Evolutionary conservation across 2,888 invertebrate species (phyloP), one percentile per base, ranked within the genome.

Genomic region (Ormyrus thymus): DNA sequence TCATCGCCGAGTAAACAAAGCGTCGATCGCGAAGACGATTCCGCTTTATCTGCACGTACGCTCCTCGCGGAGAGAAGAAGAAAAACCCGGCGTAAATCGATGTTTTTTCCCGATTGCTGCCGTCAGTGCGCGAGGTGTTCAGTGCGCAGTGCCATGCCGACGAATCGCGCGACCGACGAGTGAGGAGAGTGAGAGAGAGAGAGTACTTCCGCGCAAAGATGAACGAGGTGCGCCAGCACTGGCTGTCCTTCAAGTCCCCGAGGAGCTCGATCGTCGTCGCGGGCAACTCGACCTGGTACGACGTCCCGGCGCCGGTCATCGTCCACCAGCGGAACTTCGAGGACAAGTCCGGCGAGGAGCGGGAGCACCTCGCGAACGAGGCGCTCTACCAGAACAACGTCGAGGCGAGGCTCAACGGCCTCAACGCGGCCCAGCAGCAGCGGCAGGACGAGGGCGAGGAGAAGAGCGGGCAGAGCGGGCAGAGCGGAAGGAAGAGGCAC

Each of bases 221-320:
- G 88, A 87, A 87, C 82, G 88, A 85, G 75, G 86, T 86, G 82
- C 85, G 81, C 58, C 86, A 87, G 76, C 86, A 84, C 78, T 86
- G 86, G 88, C 83, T 84, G 66, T 82, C 85, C 7, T 72, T 87
- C 15, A 84, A 82, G 74, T 84, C 87, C 55, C 85, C 84, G 65
- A 79, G 83, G 61, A 85, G 66, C 10, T 64, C 29, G 53, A 64
- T 73, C 72, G 59, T 82, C 84, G 13, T 80, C 82, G 62, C 76
- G 43, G 76, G 76, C 9, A 81, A 79, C 29, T 81, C 87, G 6
- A 85, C 86, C 15, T 88, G 89, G 88, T 88, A 88, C 86, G 88
- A 89, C 79, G 82, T 80, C 9, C 87, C 87, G 15, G 83, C 84
- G 29, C 88, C 88, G 7, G 84, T 86, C 46, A 88, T 88, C 81